Evolutionary conservation across 2,797 vertebrate genomes (phyloP).

Genomic region (Coreius guichenoti): DNA sequence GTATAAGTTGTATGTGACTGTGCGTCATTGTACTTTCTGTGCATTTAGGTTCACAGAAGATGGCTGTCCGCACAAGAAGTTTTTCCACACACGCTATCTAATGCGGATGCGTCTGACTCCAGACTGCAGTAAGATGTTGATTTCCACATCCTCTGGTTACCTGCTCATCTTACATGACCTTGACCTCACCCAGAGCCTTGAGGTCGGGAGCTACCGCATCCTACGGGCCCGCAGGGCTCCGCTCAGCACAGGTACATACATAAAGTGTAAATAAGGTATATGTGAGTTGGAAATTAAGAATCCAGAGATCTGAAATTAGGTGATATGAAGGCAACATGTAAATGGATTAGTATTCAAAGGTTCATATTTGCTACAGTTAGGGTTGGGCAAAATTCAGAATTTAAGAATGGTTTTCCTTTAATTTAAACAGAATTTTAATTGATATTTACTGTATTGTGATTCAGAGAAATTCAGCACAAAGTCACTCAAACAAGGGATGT

Average conservation of each 20-base stretch:
- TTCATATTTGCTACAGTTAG: neutral
- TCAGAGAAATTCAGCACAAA: neutral
- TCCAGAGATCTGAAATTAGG: neutral
- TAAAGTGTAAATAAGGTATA: neutral
- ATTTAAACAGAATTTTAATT: neutral
- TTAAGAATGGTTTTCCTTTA: neutral
- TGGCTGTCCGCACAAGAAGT: conserved; percentile 99
- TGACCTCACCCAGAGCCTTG: conserved; percentile 96
- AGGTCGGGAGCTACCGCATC: conserved; percentile 97
- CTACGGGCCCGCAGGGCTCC: conserved; percentile 90
- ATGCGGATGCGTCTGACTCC: conserved; percentile 98
- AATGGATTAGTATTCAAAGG: neutral
- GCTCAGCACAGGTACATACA: conserved; percentile 85
- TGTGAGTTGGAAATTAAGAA: neutral
- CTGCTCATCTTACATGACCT: conserved; percentile 97
- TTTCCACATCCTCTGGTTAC: conserved; percentile 98
- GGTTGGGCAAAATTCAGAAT: neutral
- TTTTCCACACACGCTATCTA: conserved; percentile 98
- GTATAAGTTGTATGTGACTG: neutral
- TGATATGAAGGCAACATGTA: neutral
- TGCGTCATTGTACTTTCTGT: neutral
- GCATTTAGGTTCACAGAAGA: conserved; percentile 92
- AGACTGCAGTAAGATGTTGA: conserved; percentile 99
- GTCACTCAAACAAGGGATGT: too few relatives aligned
- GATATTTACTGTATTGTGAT: neutral